Evolutionary conservation across 2,113 vertebrate genomes (phyloP), one percentile per base, ranked within the genome.

Genomic region (Jacana jacana): DNA sequence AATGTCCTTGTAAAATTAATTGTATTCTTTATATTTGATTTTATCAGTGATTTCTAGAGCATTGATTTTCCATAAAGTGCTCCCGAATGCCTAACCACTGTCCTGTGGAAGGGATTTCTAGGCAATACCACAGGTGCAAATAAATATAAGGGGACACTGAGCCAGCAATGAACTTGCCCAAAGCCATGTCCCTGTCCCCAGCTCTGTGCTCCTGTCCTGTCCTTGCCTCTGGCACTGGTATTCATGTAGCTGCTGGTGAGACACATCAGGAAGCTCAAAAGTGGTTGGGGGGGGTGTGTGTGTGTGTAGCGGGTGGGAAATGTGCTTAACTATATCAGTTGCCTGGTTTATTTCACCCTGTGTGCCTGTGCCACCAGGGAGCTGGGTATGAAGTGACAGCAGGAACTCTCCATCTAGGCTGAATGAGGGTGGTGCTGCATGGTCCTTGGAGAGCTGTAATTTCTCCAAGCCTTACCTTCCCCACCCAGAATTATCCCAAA

Each of bases 401-500:
- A 28, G 60, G 49, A 80, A 49, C 27, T 80, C 37, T 31, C 40
- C 31, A 25, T 16, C 35, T 51, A 9, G 27, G 22, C 28, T 49
- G 79, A 30, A 17, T 9, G 19, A 10, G 2, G 46, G 51, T 4
- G 37, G 24, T 1, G 1, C 11, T 52, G 48, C 27, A 40, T 3
- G 5, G 13, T 51, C 6, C 28, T 20, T 0, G 2, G 37, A 35
- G 20, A 81, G 18, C 51, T 19, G 4, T 6, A 0, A 8, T 16
- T 75, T n/a, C 80, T n/a, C 51, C 33, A 37, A 58, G 17, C 39
- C 6, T n/a, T 75, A 55, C 22, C 20, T 80, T 13, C 8, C 54
- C 3, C 71, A 48, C 42, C 12, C 48, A 23, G 57, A 31, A 37
- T 28, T 72, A 25, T 24, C 69, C 55, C 39, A 8, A 30, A 87